These are phyloP conservation scores for Heliothis peltigera DNA, from an alignment of 2,888 invertebrate genomes.

Conservation along the genomic window DNA sequence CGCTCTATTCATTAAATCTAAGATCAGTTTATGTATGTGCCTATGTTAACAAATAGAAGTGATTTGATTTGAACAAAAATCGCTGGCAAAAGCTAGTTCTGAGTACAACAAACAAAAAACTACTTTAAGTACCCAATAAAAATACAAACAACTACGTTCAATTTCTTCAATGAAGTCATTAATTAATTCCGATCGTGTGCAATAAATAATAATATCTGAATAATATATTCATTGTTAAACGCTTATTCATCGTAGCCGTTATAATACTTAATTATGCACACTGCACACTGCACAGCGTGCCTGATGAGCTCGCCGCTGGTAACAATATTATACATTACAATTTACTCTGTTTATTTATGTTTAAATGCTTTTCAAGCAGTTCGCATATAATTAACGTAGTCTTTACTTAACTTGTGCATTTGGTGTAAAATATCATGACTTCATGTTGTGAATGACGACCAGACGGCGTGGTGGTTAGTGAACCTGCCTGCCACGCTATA, in stretches of 20 bases:
- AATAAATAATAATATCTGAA: background rate
- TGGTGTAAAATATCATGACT: too few species aligned
- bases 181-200: background rate
- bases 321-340: background rate
- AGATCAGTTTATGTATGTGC: too few species aligned
- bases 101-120: too few species aligned
- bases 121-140: background rate
- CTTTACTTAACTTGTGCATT: background rate
- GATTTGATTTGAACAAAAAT: too few species aligned
- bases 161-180: background rate
- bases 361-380: slow-evolving; percentile 6
- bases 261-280: slow-evolving; percentile 13
- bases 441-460: too few species aligned
- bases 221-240: slow-evolving; percentile 1
- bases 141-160: background rate
- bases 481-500: too few species aligned
- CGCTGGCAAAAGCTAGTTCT: too few species aligned
- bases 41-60: too few species aligned
- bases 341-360: background rate
- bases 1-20: too few species aligned
- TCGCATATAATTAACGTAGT: background rate
- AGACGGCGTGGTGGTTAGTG: too few species aligned
- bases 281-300: background rate
- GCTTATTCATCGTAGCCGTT: slow-evolving; percentile 6
- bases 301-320: background rate